phyloP scores from a whole-genome alignment of 2,113 vertebrate species.

The Chaetura pelagica region DNA sequence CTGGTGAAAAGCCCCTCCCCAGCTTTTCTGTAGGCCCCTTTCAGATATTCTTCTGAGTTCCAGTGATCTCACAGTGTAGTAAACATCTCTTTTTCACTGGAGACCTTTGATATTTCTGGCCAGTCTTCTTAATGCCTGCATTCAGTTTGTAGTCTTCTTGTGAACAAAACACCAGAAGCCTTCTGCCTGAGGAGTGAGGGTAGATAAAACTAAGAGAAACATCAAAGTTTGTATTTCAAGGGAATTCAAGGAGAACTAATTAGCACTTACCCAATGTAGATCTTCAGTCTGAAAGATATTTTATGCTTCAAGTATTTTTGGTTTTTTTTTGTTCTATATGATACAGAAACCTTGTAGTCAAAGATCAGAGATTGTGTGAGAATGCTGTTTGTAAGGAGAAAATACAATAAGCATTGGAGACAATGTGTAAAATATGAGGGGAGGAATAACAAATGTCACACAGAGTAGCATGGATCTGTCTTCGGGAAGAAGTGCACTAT shows the following conservation, averaged over 20 bases:
- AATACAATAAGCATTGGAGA: not conserved
- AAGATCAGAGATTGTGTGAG: not conserved
- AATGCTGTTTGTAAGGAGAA: not conserved
- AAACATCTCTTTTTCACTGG: not conserved
- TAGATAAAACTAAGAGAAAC: not conserved
- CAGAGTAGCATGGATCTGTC: not conserved
- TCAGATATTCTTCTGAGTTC: not conserved
- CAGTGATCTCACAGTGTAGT: not conserved
- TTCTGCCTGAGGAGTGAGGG: not conserved
- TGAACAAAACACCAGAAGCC: not conserved
- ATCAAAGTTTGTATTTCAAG: not conserved
- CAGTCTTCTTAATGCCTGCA: not conserved
- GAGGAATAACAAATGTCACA: not conserved
- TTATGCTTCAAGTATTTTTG: not conserved
- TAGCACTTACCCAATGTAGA: not conserved
- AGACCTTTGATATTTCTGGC: not conserved
- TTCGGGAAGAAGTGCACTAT: not conserved
- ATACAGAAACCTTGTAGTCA: not conserved
- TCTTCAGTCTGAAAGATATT: not conserved
- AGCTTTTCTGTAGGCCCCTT: too few species aligned
- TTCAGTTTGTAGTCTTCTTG: not conserved
- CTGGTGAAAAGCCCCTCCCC: too few species aligned
- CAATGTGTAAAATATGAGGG: not conserved
- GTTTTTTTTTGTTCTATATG: not conserved
- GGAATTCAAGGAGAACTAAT: not conserved